Base-by-base conservation (phyloP, 2,888 invertebrate species). In the Cephus rjabovi region DNA sequence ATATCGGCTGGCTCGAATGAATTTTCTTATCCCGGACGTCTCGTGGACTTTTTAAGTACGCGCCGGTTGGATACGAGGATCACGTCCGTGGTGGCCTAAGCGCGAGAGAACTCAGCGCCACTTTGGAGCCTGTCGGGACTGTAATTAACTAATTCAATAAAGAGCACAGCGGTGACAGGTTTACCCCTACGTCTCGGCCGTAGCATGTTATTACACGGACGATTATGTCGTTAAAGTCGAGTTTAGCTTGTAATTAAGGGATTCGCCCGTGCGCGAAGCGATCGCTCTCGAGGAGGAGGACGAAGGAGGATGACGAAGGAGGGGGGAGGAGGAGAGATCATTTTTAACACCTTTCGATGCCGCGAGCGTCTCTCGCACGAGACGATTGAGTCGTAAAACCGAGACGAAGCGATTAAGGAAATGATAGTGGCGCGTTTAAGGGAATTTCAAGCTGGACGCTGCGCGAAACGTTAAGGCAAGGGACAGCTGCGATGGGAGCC, bases 91-190 rank as follows among this genome's bases (percentile, higher is more conserved):
- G 70, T 70, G 70, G 70, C 70, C 70, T 70, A 30, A 30, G 33
- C 70, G n/a, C 70, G 70, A 70, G 70, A 70, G 12, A 30, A 30
- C 70, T 70, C 70, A 70, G 70, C 70, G 70, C 70, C 70, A 30
- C 31, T 70, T 70, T 12, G 70, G 31, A 30, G 33, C 70, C 31
- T 33, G 15, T 30, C 30, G 70, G 70, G 31, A 70, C 30, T 70
- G 70, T 70, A 70, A 70, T 70, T 70, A 83, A 86, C 85, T 85
- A 86, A 87, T 87, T 88, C 86, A 87, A 88, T 88, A 86, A 86
- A 85, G 83, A 86, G 83, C 83, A 81, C 80, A 81, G 84, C 85
- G 85, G 85, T 85, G 86, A 87, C 85, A 87, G 85, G 79, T 79
- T 83, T 82, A 84, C 81, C 77, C 81, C 79, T 77, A 83, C 84